Percentiles rank a stretch among this genome's conserved stretches.
phyloP scores from a whole-genome alignment of 1,140 invertebrate species.

The Drosophila equinoxialis region DNA sequence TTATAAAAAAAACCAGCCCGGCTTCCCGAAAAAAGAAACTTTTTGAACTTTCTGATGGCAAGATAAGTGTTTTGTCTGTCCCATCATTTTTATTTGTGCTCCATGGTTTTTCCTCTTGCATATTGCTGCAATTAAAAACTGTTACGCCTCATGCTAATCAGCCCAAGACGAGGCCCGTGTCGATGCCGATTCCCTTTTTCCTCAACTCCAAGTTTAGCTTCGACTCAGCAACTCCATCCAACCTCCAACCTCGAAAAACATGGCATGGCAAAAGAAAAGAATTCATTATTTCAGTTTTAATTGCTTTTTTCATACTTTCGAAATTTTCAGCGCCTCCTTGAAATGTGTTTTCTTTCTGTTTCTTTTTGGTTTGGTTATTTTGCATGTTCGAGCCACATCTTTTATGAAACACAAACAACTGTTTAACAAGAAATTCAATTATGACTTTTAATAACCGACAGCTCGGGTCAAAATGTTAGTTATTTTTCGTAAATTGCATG shows the following conservation, averaged over 20 bases:
- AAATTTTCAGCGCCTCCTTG: slow-evolving; percentile 59
- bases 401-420: slow-evolving; percentile 71
- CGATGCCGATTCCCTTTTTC: slow-evolving; percentile 35
- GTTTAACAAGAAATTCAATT: slow-evolving; percentile 81
- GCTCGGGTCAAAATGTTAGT: slow-evolving; percentile 57
- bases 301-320: slow-evolving; percentile 82
- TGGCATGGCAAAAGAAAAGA: slow-evolving; percentile 66
- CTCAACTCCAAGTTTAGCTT: slow-evolving; percentile 2
- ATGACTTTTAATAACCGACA: slow-evolving; percentile 79
- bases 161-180: slow-evolving; percentile 37
- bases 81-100: slow-evolving; percentile 42
- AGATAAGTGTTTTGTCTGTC: slow-evolving; percentile 67
- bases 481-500: slow-evolving; percentile 44
- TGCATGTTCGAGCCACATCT: slow-evolving; percentile 76
- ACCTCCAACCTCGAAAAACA: slow-evolving; percentile 41
- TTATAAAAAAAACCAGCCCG: slow-evolving; percentile 38
- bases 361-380: slow-evolving; percentile 30
- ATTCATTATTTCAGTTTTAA: slow-evolving; percentile 82
- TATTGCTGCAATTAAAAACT: slow-evolving; percentile 81
- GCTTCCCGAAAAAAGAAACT: slow-evolving; percentile 50
- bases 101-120: slow-evolving; percentile 65
- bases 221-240: slow-evolving; percentile 27
- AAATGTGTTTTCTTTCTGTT: neutral
- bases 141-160: slow-evolving; percentile 81
- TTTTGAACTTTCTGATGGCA: slow-evolving; percentile 77